Evolutionary conservation across 2,888 invertebrate species (phyloP).

Genomic region (Girardia tigrina): DNA sequence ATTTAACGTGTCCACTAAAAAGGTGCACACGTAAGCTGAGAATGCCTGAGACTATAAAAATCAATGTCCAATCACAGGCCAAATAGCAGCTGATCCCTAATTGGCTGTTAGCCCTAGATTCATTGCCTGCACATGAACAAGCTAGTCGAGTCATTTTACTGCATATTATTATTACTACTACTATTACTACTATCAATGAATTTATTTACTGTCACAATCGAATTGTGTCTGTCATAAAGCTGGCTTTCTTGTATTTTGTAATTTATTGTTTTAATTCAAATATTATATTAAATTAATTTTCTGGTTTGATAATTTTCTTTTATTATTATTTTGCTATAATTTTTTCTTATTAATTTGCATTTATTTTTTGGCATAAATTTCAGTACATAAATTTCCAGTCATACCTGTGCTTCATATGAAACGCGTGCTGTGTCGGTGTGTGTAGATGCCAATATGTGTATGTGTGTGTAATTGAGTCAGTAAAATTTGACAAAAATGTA

Average conservation of each 20-base stretch:
- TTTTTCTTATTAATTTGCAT: neutral
- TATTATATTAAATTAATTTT: neutral
- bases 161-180: neutral
- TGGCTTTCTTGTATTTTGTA: slow-evolving; percentile 5
- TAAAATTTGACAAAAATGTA: too few species aligned
- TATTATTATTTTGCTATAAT: neutral
- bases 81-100: slow-evolving; percentile 11
- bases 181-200: neutral
- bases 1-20: slow-evolving; percentile 23
- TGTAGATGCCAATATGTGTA: too few species aligned
- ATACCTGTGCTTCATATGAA: too few species aligned
- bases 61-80: slow-evolving; percentile 20
- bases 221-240: neutral
- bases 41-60: slow-evolving; percentile 18
- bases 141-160: slow-evolving; percentile 11
- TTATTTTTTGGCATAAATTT: neutral
- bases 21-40: slow-evolving; percentile 23
- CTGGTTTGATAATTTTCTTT: neutral
- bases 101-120: slow-evolving; percentile 17
- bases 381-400: too few species aligned
- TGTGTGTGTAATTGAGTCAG: too few species aligned
- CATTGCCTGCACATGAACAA: slow-evolving; percentile 23
- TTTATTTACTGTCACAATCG: neutral
- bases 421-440: too few species aligned
- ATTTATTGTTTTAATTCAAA: neutral